phyloP scores from a whole-genome alignment of 2,888 invertebrate genomes.

The Dasysyrphus albostriatus region DNA sequence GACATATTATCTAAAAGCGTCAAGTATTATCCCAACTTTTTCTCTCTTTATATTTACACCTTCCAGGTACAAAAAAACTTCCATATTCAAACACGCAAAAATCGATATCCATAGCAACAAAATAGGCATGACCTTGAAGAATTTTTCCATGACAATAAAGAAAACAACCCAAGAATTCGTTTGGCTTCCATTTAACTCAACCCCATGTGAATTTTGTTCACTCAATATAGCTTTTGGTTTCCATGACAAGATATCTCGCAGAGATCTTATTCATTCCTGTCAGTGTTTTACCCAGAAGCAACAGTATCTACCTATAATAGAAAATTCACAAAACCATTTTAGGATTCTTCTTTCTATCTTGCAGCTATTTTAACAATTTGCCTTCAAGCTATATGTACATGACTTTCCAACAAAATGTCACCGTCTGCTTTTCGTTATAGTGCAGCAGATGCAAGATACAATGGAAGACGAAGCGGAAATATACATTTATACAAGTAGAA shows the following conservation, averaged over 20 bases:
- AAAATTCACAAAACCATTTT: slow-evolving; percentile 34
- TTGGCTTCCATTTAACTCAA: slow-evolving; percentile 12
- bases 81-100: neutral
- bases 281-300: slow-evolving; percentile 9
- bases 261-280: slow-evolving; percentile 8
- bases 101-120: slow-evolving; percentile 16
- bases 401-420: slow-evolving; percentile 35
- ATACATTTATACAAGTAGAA: neutral
- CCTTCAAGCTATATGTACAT: slow-evolving; percentile 34
- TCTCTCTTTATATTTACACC: neutral
- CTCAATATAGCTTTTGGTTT: neutral
- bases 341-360: slow-evolving; percentile 10
- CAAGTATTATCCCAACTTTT: neutral
- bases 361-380: slow-evolving; percentile 52
- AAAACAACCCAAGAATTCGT: slow-evolving; percentile 20
- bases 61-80: neutral
- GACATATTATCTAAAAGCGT: neutral
- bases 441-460: neutral
- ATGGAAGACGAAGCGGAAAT: slow-evolving; percentile 9
- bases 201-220: neutral
- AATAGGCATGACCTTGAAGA: slow-evolving; percentile 7
- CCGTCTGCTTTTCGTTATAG: slow-evolving; percentile 9
- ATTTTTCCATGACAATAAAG: neutral
- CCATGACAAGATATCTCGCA: slow-evolving; percentile 11
- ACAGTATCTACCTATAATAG: neutral